These are phyloP conservation scores for Petrosia ficiformis DNA, from an alignment of 37 sponge, comb jelly and placozoan genomes.

Conservation along the genomic window DNA sequence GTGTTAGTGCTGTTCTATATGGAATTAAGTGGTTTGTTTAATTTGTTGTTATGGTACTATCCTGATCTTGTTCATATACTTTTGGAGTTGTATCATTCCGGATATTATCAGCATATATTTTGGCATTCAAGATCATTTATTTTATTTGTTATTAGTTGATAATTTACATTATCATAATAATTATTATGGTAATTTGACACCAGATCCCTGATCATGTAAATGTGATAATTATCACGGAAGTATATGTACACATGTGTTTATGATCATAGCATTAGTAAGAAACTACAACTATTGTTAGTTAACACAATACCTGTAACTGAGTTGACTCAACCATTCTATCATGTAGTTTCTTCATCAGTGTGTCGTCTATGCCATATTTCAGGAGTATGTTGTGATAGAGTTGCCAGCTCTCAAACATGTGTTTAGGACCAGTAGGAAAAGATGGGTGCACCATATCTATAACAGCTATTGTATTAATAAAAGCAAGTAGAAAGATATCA, in stretches of 20 bases:
- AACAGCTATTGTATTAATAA: neutral
- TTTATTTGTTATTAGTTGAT: too few relatives aligned
- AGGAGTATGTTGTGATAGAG: neutral
- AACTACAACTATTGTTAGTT: neutral
- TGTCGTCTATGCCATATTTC: neutral
- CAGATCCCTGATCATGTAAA: too few relatives aligned
- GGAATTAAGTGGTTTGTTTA: too few relatives aligned
- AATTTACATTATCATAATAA: too few relatives aligned
- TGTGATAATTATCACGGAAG: too few relatives aligned
- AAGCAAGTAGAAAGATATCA: constrained; percentile 15
- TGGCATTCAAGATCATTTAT: too few relatives aligned
- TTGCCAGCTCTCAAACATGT: neutral
- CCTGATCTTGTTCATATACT: too few relatives aligned
- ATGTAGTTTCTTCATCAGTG: neutral
- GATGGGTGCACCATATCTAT: neutral
- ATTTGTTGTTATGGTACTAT: too few relatives aligned
- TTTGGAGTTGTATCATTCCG: too few relatives aligned
- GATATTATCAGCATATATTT: too few relatives aligned
- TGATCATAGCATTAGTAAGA: neutral
- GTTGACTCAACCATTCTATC: neutral
- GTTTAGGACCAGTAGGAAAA: neutral
- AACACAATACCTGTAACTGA: neutral
- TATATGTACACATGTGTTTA: neutral
- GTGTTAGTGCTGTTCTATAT: too few relatives aligned
- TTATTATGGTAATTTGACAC: too few relatives aligned